Evolutionary conservation across 2,888 invertebrate species (phyloP).

Genomic region (Eupithecia tripunctaria): DNA sequence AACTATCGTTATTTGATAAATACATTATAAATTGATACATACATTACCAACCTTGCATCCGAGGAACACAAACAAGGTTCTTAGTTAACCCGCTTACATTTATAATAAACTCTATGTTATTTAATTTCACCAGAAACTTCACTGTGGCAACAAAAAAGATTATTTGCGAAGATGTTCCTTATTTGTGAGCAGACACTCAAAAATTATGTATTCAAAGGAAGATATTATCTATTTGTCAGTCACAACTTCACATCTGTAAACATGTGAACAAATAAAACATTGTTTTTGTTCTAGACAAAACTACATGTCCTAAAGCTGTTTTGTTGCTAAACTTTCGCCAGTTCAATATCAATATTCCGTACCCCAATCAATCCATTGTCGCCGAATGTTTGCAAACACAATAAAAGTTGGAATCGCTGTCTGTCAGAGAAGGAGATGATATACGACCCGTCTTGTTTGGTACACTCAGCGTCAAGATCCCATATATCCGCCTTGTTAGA

Average conservation of each 20-base stretch:
- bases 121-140: neutral
- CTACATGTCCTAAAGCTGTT: constrained; percentile 7
- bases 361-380: constrained; percentile 39
- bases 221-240: neutral
- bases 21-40: too few species aligned
- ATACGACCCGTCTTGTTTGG: constrained; percentile 53
- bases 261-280: neutral
- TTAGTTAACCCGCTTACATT: too few species aligned
- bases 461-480: neutral
- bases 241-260: neutral
- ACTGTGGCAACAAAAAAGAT: neutral
- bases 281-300: constrained; percentile 7
- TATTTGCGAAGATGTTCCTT: neutral
- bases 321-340: constrained; percentile 17
- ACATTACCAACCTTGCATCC: too few species aligned
- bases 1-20: neutral
- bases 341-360: constrained; percentile 30
- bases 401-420: constrained; percentile 55
- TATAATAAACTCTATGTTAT: too few species aligned
- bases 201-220: constrained; percentile 2
- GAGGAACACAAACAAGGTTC: too few species aligned
- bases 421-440: constrained; percentile 55
- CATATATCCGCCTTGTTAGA: too few species aligned
- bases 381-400: constrained; percentile 48
- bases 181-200: neutral